Conservation (phyloP, 92 coral and sea anemone species). For the Parazoanthus darwini region DNA sequence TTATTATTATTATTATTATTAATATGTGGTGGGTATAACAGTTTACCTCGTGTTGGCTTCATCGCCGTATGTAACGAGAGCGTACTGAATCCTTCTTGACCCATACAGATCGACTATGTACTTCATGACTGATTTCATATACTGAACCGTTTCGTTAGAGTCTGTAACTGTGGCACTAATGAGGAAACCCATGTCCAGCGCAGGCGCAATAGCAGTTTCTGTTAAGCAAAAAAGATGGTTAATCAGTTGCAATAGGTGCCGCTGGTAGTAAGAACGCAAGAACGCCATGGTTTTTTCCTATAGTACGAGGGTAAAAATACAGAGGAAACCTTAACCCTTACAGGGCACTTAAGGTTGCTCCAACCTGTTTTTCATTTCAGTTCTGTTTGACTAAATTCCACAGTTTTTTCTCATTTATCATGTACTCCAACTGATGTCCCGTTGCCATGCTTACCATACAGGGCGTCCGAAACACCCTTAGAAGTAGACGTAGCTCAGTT, state of each 20-base stretch:
- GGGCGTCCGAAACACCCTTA: no score
- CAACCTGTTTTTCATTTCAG: no score
- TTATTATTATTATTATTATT: no score
- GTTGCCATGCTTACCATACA: no score
- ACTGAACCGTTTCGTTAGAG: conserved; percentile 31
- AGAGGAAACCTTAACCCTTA: no score
- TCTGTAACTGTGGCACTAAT: conserved; percentile 49
- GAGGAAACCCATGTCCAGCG: conserved; percentile 54
- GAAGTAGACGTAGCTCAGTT: no score
- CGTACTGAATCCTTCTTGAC: conserved; percentile 51
- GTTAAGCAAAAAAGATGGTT: not conserved
- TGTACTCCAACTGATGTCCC: no score
- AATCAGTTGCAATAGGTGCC: not conserved
- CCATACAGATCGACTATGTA: conserved; percentile 42
- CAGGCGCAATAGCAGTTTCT: conserved; percentile 43
- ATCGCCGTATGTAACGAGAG: conserved; percentile 48
- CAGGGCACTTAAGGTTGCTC: no score
- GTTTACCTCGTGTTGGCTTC: conserved; percentile 37
- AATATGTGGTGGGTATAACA: no score
- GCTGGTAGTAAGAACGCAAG: not conserved
- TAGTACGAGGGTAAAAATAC: not conserved
- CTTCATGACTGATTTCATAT: conserved; percentile 44
- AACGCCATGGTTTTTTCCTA: no score
- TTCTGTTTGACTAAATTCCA: no score
- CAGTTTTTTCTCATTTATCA: no score